Evolutionary conservation across 2,797 vertebrate genomes (phyloP), one percentile per base, ranked within the genome.

Genomic region (Sciurus carolinensis): DNA sequence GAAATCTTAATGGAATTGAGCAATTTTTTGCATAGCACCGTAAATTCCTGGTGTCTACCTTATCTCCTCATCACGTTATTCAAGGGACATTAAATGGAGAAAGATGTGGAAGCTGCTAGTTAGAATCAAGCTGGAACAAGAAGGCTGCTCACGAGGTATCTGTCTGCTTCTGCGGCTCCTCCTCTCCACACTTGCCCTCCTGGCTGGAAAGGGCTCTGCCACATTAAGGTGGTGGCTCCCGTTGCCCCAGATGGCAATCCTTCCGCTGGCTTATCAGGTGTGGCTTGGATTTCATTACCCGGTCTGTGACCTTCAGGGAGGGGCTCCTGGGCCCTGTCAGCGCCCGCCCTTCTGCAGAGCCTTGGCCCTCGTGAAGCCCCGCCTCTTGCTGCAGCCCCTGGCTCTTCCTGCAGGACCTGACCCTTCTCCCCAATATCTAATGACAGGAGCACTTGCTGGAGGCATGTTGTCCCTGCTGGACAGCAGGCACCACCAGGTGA

Each of bases 1-100:
- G 94, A 95, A 97, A 97, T 97, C 96, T 97, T 97, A 97, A 97
- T 96, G 97, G 95, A 93, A 97, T 59, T 64, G 96, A 97, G 93
- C 92, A 36, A 93, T 96, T 82, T 95, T 98, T 95, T 96, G 92
- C 96, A 94, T 67, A 94, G 95, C 87, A 22, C 94, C 20, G 17
- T 97, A 95, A 97, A 97, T 97, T 96, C 93, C 89, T 92, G 54
- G 87, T 57, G 67, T 96, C 96, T 96, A 50, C 95, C 86, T 95
- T 94, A 95, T 94, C 94, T 94, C 59, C 90, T 64, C 39, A 79
- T 94, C 92, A 36, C n/a, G 73, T 83, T 94, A 95, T 95, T 97
- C 97, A 96, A 90, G 92, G 94, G 88, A 82, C 96, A 91, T 97
- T 96, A 94, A 96, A 92, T 73, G 81, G 90, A 85, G 91, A 87